phyloP scores from a whole-genome alignment of 2,113 vertebrate species.

The Chloropsis hardwickii region DNA sequence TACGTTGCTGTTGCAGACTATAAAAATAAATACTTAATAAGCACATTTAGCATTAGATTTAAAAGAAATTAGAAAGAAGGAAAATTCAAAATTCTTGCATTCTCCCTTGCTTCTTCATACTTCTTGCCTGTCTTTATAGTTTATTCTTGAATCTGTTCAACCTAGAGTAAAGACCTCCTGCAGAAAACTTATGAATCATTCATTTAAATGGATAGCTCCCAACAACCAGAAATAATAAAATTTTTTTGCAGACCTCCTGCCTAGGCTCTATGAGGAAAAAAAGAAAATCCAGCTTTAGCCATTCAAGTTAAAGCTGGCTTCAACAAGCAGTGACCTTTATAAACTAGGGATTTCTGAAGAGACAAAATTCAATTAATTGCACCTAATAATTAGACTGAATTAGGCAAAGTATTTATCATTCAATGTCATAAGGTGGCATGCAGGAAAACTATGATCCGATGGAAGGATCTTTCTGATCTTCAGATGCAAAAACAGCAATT shows the following conservation, averaged over 20 bases:
- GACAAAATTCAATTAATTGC: neutral
- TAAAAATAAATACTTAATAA: neutral
- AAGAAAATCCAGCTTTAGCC: neutral
- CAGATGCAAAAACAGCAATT: neutral
- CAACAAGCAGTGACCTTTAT: neutral
- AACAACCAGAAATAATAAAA: neutral
- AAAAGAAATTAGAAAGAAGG: neutral
- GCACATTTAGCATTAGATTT: neutral
- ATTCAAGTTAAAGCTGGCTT: neutral
- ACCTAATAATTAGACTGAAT: neutral
- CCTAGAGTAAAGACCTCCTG: neutral
- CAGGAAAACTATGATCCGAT: neutral
- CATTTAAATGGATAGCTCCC: neutral
- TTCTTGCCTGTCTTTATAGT: neutral
- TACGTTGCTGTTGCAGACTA: neutral
- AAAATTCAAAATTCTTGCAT: neutral
- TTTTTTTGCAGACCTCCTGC: neutral
- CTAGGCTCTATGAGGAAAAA: neutral
- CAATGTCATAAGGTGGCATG: neutral
- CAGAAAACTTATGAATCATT: neutral
- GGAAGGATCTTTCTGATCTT: neutral
- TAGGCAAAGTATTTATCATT: neutral
- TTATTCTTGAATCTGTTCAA: neutral
- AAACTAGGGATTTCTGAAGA: neutral
- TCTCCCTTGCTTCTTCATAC: neutral